Base-by-base conservation (phyloP, 2,888 invertebrate genomes). In the Aleiodes leptofemur region DNA sequence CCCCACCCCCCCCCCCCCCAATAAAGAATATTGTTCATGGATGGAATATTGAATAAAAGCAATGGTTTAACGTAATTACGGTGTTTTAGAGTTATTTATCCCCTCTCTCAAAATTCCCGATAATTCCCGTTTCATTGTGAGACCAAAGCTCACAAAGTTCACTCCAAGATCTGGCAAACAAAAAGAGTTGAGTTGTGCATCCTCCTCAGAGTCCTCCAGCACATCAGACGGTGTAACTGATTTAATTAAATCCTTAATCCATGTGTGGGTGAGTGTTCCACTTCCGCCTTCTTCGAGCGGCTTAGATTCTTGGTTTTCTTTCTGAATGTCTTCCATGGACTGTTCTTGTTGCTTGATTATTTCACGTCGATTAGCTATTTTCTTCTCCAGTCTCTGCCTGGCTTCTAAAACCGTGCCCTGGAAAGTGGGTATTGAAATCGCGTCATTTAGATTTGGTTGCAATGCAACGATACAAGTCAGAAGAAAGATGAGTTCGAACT, bases 391-490 rank as follows among this genome's bases (percentile, higher is more conserved):
- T 34, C 3, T 34, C 8, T 59, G 2, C 38, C 23, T 23, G 23
- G 23, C 23, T 23, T 23, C 23, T 23, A 23, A 1, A 23, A 23
- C 23, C 23, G 2, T 23, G 23, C 23, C 23, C 2, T 23, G 23
- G 23, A 2, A 23, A 23, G 23, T 2, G 23, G 23, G 2, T 23
- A 23, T 23, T 23, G 23, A 13, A 51, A 66, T 6, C 4, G 51
- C 34, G 23, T 23, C 23, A 34, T 70, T 61, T 9, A 70, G 38
- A 70, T 43, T 61, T 34, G 61, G 69, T 13, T 74, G 70, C 14
- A 74, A 57, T 38, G 70, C 70, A 4, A 74, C 64, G 50, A 70
- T 70, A 34, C 70, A 74, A n/a, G 51, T 38, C 2, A 70, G 29
- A n/a, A 61, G 61, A 31, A 74, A 74, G 59, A 70, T 38, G 4